Evolutionary conservation across 2,797 vertebrate genomes (phyloP).

Genomic region (Artibeus jamaicensis): DNA sequence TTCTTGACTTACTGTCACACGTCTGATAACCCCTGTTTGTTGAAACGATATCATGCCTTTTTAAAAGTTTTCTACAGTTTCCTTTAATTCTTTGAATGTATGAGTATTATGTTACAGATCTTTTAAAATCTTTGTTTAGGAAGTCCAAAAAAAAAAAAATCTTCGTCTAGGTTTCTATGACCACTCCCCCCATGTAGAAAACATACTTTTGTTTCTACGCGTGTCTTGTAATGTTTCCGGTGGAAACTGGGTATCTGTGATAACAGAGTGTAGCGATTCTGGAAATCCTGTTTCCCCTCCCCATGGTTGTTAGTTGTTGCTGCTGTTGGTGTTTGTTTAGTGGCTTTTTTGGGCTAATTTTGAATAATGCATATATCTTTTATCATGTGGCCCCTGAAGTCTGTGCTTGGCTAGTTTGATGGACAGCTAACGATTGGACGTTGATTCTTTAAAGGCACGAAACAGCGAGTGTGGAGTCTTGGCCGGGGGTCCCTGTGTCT

Average conservation of each 20-base stretch:
- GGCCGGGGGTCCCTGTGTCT: not conserved
- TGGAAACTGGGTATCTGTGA: not conserved
- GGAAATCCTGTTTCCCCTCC: not conserved
- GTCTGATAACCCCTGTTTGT: not conserved
- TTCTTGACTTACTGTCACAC: not conserved
- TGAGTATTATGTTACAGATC: not conserved
- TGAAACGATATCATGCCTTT: not conserved
- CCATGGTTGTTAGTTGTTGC: not conserved
- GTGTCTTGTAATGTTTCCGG: not conserved
- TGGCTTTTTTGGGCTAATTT: not conserved
- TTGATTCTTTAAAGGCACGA: not conserved
- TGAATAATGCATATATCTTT: not conserved
- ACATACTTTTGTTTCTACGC: not conserved
- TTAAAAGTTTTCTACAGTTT: not conserved
- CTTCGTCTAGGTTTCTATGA: not conserved
- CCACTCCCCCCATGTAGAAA: not conserved
- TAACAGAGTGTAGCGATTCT: not conserved
- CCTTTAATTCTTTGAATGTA: not conserved
- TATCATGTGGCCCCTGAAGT: not conserved
- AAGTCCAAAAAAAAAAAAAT: not conserved
- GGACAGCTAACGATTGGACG: not conserved
- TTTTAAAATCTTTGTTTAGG: not conserved
- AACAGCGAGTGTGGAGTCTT: not conserved
- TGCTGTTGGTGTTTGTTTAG: not conserved
- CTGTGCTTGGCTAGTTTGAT: not conserved